Conservation (phyloP, 2,113 vertebrate species). For the Mus musculus region DNA sequence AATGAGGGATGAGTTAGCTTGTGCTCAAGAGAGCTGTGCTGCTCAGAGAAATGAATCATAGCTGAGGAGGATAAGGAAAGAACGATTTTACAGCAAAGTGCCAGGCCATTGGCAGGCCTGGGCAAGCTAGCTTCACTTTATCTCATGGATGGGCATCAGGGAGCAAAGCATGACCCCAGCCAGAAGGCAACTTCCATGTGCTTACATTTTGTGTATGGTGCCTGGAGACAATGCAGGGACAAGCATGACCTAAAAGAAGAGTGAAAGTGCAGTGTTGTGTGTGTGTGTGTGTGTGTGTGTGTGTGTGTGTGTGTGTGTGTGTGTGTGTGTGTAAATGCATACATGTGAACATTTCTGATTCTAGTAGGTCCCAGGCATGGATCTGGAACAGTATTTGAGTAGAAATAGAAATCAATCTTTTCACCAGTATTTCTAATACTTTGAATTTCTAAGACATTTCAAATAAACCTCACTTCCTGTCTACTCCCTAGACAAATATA, state of each 20-base stretch:
- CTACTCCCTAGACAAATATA: conserved; percentile 72
- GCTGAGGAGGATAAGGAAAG: background rate
- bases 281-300: background rate
- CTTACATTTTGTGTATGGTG: background rate
- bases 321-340: background rate
- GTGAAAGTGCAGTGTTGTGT: background rate
- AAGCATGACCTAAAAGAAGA: background rate
- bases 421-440: background rate
- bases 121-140: background rate
- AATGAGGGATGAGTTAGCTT: background rate
- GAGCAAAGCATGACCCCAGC: background rate
- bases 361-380: background rate
- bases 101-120: background rate
- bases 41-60: background rate
- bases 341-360: background rate
- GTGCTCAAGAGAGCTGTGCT: background rate
- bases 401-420: conserved; percentile 38
- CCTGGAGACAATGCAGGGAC: background rate
- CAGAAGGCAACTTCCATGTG: background rate
- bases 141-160: background rate
- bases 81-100: background rate
- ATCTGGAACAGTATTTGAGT: background rate
- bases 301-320: background rate
- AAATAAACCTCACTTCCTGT: conserved; percentile 51
- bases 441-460: conserved; percentile 49